phyloP scores from a whole-genome alignment of 1,140 invertebrate genomes.

The Aphelenchoides fujianensis region DNA sequence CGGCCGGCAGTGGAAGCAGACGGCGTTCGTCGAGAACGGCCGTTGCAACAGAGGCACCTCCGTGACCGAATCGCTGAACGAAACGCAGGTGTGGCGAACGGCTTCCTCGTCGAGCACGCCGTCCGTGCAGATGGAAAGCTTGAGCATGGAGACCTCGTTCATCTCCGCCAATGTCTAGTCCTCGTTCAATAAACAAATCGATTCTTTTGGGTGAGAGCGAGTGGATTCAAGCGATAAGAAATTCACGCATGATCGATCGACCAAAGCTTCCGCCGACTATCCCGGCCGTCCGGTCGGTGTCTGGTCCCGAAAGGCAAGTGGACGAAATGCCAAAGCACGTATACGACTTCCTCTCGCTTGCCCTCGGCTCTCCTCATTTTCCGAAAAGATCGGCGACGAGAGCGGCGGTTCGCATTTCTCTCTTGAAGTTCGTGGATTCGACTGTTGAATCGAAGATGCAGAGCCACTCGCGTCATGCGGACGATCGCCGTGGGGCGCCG shows the following conservation, averaged over 20 bases:
- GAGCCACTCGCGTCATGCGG: too few relatives aligned
- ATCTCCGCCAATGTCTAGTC: conserved; percentile 3
- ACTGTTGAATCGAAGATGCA: too few relatives aligned
- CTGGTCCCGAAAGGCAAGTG: not conserved
- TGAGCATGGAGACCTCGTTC: conserved; percentile 16
- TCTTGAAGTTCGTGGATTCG: too few relatives aligned
- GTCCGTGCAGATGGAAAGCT: conserved; percentile 8
- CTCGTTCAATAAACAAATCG: not conserved
- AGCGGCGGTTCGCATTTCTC: too few relatives aligned
- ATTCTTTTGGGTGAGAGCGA: not conserved
- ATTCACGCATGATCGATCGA: not conserved
- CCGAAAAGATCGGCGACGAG: too few relatives aligned
- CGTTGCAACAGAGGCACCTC: not conserved
- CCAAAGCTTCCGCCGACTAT: not conserved
- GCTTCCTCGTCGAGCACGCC: not conserved
- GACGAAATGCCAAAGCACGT: not conserved
- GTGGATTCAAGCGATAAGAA: not conserved
- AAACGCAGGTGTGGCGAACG: conserved; percentile 2
- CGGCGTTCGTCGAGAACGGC: conserved; percentile 12
- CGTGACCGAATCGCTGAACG: conserved; percentile 12
- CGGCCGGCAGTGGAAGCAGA: not conserved
- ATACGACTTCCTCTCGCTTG: not conserved
- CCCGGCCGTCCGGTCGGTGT: not conserved
- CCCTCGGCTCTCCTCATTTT: too few relatives aligned
- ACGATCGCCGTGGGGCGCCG: too few relatives aligned